Conservation (phyloP, 2,797 vertebrate genomes). For the Catostomus latipinnis region DNA sequence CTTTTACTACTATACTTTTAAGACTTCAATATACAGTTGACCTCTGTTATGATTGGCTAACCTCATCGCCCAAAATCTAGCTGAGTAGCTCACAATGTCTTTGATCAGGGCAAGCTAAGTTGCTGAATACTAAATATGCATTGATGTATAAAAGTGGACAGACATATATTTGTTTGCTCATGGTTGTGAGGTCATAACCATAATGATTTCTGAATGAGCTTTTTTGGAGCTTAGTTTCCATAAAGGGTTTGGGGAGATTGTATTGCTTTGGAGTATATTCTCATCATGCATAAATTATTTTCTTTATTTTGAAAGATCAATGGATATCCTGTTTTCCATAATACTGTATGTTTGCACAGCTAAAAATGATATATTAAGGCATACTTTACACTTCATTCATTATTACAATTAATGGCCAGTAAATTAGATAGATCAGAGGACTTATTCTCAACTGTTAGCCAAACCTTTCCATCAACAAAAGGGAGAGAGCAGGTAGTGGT, state of each 20-base stretch:
- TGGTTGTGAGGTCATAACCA: neutral
- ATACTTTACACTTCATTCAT: neutral
- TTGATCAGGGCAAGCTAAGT: too few relatives aligned
- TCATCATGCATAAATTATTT: too few relatives aligned
- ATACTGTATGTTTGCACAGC: neutral
- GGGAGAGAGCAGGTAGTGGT: neutral
- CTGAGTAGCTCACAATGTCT: too few relatives aligned
- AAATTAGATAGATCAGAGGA: neutral
- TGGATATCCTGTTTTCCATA: neutral
- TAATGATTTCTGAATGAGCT: neutral
- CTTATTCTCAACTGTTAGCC: neutral
- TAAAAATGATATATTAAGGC: neutral
- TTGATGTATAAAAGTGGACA: too few relatives aligned
- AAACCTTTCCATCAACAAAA: neutral
- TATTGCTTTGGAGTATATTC: neutral
- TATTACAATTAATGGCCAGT: neutral
- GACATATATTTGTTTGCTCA: neutral
- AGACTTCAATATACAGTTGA: too few relatives aligned
- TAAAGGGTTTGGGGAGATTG: neutral
- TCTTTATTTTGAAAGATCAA: neutral
- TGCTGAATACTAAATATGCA: too few relatives aligned
- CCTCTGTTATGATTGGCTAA: too few relatives aligned
- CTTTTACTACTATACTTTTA: too few relatives aligned
- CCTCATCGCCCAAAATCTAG: too few relatives aligned
- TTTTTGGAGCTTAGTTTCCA: conserved; percentile 4